Base-by-base conservation (phyloP, 2,797 vertebrate genomes). In the Basileuterus tristriatus region DNA sequence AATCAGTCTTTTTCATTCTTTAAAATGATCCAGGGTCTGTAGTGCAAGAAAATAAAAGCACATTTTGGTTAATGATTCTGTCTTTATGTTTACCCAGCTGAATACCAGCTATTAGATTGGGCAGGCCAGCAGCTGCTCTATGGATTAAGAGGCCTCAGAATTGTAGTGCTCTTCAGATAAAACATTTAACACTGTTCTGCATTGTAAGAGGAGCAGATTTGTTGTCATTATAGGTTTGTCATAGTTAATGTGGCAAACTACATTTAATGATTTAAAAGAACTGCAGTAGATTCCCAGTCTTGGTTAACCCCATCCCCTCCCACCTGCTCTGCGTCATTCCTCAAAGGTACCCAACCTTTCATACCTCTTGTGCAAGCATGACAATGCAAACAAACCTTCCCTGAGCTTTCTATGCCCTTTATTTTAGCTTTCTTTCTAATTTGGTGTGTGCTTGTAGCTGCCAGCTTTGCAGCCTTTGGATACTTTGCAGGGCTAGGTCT, bases 1-100 rank as follows among this genome's bases (percentile, higher is more conserved):
- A 77, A 87, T 85, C 0, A 7, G 59, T 89, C 21, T 36, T 60
- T 84, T 92, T 68, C 19, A 34, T 88, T 92, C 64, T 77, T 94
- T 85, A 68, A 87, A 83, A 60, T 68, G 49, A 87, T 87, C n/a
- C 39, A 74, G 44, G 30, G 64, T 92, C 68, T 53, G 50, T 43
- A 80, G 72, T 85, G 53, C 75, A 69, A 80, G 81, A 87, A 92
- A 95, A 89, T 68, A 83, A 79, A 79, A 84, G 6, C 46, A 69
- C 12, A 11, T 79, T 87, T 94, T 36, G 82, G 49, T 23, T 93
- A 80, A 92, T 92, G 22, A 26, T 89, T 94, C 37, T 64, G 52
- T 87, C 79, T 86, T 87, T 76, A 52, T 93, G 26, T 95, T 96
- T 96, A 87, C 86, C 56, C 70, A 95, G 43, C 60, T 91, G 71